Evolutionary conservation across 2,888 invertebrate genomes (phyloP).

Genomic region (Caenorhabditis sinica): DNA sequence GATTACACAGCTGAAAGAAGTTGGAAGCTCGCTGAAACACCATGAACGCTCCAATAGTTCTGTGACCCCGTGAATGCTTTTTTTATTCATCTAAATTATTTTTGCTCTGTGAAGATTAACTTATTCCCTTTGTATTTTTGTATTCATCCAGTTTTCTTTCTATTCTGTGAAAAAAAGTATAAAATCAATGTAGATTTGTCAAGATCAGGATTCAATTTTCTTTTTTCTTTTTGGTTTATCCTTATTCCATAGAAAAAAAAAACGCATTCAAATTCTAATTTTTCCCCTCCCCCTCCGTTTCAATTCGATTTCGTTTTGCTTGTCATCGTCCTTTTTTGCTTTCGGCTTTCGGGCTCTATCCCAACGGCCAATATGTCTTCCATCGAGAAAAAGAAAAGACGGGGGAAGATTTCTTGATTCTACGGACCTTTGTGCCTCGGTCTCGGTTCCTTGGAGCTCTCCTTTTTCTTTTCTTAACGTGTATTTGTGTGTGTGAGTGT

Average conservation of each 20-base stretch:
- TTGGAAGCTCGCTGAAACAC: conserved; percentile 79
- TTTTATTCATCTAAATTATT: not conserved
- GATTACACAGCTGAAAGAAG: conserved; percentile 87
- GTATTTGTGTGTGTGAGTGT: conserved; percentile 1
- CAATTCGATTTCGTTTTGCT: not conserved
- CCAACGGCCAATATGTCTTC: not conserved
- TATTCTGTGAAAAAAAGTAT: no score
- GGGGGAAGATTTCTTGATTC: conserved; percentile 34
- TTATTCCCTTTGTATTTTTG: not conserved
- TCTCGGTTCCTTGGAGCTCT: conserved; percentile 1
- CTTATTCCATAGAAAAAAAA: not conserved
- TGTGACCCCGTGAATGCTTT: conserved; percentile 43
- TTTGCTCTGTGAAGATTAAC: not conserved
- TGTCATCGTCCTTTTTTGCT: not conserved
- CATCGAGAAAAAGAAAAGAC: conserved; percentile 4
- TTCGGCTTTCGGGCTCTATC: not conserved
- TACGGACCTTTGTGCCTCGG: conserved; percentile 18
- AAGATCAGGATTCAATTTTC: not conserved
- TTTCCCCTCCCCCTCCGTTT: not conserved
- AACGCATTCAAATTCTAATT: conserved; percentile 10
- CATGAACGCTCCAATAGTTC: conserved; percentile 76
- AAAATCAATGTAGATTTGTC: no score
- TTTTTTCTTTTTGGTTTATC: not conserved
- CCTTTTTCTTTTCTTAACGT: conserved; percentile 15
- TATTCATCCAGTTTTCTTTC: no score